These are phyloP conservation scores for Melipona bicolor DNA, from an alignment of 2,888 invertebrate genomes.

Conservation along the genomic window DNA sequence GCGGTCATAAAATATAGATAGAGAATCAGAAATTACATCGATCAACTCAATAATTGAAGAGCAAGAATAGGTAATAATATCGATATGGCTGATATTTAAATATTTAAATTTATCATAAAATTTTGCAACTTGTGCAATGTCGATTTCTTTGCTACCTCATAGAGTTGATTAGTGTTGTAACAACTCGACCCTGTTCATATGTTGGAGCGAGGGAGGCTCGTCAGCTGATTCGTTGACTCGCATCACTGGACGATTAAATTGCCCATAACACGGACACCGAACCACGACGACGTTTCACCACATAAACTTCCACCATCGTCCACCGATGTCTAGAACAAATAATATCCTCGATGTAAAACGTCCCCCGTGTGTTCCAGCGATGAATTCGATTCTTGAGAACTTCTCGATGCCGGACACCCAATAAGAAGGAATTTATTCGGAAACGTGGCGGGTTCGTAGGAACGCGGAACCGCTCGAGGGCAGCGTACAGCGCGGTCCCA, in stretches of 20 bases:
- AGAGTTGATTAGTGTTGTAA: no score
- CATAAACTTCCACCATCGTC: neutral
- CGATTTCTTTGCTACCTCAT: no score
- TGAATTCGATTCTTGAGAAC: neutral
- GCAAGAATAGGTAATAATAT: no score
- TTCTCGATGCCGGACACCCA: neutral
- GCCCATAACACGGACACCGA: neutral
- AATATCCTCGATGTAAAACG: neutral
- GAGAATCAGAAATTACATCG: no score
- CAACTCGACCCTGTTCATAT: no score
- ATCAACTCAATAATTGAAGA: no score
- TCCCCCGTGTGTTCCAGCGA: neutral
- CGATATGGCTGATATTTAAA: no score
- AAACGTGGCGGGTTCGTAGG: neutral
- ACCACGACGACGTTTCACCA: neutral
- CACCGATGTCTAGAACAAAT: neutral
- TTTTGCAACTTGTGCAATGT: no score
- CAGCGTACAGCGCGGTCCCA: conserved; percentile 42
- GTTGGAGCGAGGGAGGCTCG: neutral
- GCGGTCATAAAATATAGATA: no score
- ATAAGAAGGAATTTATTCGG: conserved; percentile 16
- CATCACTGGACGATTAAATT: neutral
- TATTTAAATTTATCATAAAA: no score
- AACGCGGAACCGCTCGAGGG: conserved; percentile 1
- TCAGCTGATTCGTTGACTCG: neutral